These are phyloP conservation scores for Microcebus jonahi DNA, from an alignment of 2,113 vertebrate species.

Conservation along the genomic window DNA sequence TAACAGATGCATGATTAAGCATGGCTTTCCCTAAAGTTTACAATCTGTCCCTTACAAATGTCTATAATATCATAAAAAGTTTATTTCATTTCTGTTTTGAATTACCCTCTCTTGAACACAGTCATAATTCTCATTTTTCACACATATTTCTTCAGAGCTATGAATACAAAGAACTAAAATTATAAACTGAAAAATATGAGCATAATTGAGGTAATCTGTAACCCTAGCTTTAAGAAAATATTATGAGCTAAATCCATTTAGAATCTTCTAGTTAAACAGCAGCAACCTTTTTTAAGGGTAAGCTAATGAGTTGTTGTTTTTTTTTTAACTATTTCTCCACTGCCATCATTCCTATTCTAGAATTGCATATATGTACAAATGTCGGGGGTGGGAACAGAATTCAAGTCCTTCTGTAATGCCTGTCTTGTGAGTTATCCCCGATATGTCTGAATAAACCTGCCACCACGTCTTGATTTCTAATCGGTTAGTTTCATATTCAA, in stretches of 20 bases:
- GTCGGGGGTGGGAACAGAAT: not conserved
- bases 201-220: not conserved
- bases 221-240: not conserved
- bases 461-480: not conserved
- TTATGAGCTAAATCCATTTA: not conserved
- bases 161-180: not conserved
- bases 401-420: not conserved
- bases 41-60: not conserved
- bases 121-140: not conserved
- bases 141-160: not conserved
- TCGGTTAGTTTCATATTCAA: not conserved
- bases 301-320: not conserved
- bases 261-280: not conserved
- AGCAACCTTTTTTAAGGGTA: not conserved
- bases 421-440: not conserved
- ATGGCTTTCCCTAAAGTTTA: not conserved
- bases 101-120: not conserved
- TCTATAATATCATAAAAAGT: not conserved
- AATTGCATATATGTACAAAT: not conserved
- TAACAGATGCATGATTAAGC: not conserved
- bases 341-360: not conserved
- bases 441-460: not conserved
- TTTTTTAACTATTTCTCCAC: not conserved
- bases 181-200: not conserved
- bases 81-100: not conserved